These are phyloP conservation scores for Nysson spinosus DNA, from an alignment of 2,888 invertebrate genomes.

Conservation along the genomic window DNA sequence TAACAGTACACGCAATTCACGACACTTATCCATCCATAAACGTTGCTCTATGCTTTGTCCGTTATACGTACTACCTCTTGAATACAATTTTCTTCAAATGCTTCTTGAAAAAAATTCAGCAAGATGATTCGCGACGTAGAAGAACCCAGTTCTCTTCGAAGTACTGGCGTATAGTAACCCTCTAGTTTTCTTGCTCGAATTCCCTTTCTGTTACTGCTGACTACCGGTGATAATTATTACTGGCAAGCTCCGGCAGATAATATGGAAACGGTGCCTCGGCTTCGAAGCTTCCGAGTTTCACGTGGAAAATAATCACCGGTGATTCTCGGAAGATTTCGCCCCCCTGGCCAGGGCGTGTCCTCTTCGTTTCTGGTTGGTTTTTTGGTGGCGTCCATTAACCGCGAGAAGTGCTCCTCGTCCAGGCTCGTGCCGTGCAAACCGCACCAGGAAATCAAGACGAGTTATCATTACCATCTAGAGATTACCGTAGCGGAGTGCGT, in stretches of 20 bases:
- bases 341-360: constrained; percentile 61
- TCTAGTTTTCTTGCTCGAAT: constrained; percentile 41
- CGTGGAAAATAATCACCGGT: constrained; percentile 51
- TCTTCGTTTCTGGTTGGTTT: constrained; percentile 49
- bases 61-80: no score
- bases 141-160: constrained; percentile 17
- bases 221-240: constrained; percentile 47
- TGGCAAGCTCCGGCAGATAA: constrained; percentile 17
- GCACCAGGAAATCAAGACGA: constrained; percentile 69
- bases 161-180: constrained; percentile 3
- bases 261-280: constrained; percentile 40
- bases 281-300: constrained; percentile 57
- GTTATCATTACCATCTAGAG: constrained; percentile 66
- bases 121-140: constrained; percentile 1
- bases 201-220: constrained; percentile 48
- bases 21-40: no score
- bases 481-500: constrained; percentile 52
- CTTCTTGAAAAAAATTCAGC: no score
- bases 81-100: no score
- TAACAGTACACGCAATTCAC: no score
- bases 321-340: constrained; percentile 62
- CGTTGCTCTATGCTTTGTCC: no score
- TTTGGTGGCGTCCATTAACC: constrained; percentile 57
- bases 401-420: constrained; percentile 32
- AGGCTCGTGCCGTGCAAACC: constrained; percentile 67